Base-by-base conservation (phyloP, 1,140 invertebrate species). In the Hydropsyche tenuis region DNA sequence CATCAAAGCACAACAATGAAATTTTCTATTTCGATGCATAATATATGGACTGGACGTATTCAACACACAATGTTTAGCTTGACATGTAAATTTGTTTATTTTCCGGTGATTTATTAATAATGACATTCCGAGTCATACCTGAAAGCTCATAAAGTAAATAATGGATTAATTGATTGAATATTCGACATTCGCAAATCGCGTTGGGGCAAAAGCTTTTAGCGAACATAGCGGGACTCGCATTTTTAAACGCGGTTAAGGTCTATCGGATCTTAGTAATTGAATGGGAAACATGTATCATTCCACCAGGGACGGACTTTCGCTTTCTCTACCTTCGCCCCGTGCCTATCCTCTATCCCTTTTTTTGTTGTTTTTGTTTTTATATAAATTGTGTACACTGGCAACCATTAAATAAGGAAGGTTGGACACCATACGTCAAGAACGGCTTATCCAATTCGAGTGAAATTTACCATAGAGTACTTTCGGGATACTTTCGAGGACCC, bases 381-480 rank as follows among this genome's bases (percentile, higher is more conserved):
- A 60, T 60, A 60, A 60, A 60, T 25, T 25, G 56, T 23, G 56
- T 60, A 60, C 56, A 60, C 56, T 18, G 56, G 22, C 56, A 60
- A 60, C 20, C 56, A 60, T 60, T 60, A 60, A 60, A 60, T 25
- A 60, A 60, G 56, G 56, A 22, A 23, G 20, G 56, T 60, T 23
- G 56, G 56, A 60, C 56, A 60, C 56, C 56, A 23, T 23, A 60
- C 23, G 56, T 60, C 56, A 60, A 60, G 56, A 60, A 60, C 22
- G 22, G 56, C 56, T 60, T 60, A 60, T 60, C 56, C 56, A 60
- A 60, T 60, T 60, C 23, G n/a, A 25, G 56, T 60, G 56, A 60
- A 60, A 60, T 60, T 60, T 60, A 60, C 56, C 56, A 60, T 60
- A 20, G 56, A 60, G 56, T 56, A 56, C 51, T 56, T 56, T 22